Percentiles rank a stretch among this genome's conserved stretches.
phyloP scores from a whole-genome alignment of 2,797 vertebrate species.

The Anguilla marmorata region DNA sequence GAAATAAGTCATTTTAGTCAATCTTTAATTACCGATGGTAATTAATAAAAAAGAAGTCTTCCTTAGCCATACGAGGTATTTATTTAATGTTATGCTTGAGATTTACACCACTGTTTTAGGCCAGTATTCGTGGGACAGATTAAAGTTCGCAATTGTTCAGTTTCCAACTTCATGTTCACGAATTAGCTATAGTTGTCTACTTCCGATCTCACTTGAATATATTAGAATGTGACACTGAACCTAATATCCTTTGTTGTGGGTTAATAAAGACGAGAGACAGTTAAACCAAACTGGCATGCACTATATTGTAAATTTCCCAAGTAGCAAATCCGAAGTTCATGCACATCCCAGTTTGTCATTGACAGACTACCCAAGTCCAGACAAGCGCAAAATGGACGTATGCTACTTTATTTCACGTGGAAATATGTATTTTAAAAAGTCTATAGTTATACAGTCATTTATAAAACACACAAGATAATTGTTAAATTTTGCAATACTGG shows the following conservation, averaged over 20 bases:
- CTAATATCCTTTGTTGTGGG: background rate
- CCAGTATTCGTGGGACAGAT: background rate
- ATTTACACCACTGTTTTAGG: background rate
- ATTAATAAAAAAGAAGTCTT: background rate
- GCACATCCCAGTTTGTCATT: background rate
- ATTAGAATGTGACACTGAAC: background rate
- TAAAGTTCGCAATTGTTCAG: background rate
- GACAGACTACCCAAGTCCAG: background rate
- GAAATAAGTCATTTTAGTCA: background rate
- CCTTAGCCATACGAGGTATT: background rate
- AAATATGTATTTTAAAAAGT: background rate
- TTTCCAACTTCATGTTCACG: background rate
- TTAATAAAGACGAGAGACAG: background rate
- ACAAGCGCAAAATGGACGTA: background rate
- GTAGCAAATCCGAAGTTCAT: background rate
- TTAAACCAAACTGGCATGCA: background rate
- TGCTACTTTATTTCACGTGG: background rate
- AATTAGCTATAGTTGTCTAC: background rate
- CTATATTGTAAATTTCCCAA: background rate
- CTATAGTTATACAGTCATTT: background rate
- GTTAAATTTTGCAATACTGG: background rate
- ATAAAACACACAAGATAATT: background rate
- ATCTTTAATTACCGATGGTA: background rate
- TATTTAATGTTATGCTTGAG: background rate
- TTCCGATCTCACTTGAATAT: background rate